Conservation (phyloP, 2,888 invertebrate genomes). For the Pyralis farinalis region DNA sequence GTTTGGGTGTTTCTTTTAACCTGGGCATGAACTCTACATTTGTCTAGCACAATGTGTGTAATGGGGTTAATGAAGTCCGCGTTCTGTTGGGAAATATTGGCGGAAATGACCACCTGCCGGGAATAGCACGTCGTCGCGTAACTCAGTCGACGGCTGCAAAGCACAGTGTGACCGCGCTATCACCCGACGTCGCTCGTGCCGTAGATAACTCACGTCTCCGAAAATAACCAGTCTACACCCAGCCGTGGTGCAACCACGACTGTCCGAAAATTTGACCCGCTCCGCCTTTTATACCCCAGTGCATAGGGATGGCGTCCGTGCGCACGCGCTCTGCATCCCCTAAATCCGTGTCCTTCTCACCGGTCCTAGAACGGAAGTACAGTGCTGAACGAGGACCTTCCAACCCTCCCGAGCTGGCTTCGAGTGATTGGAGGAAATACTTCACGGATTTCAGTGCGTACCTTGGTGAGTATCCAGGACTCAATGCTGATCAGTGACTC, state of each 20-base stretch:
- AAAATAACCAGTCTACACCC: conserved; percentile 73
- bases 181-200: conserved; percentile 66
- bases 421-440: conserved; percentile 71
- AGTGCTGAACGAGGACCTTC: conserved; percentile 62
- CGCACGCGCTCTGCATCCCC: conserved; percentile 84
- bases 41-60: conserved; percentile 17
- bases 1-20: conserved; percentile 1
- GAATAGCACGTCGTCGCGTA: conserved; percentile 75
- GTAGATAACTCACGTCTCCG: conserved; percentile 66
- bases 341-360: conserved; percentile 84
- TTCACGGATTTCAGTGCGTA: conserved; percentile 76
- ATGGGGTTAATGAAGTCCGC: conserved; percentile 68
- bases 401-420: conserved; percentile 54
- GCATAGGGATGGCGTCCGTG: conserved; percentile 79
- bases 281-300: conserved; percentile 62
- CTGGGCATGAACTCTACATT: not conserved
- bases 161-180: conserved; percentile 73
- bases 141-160: conserved; percentile 64
- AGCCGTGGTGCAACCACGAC: conserved; percentile 73
- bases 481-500: conserved; percentile 47
- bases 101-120: conserved; percentile 78
- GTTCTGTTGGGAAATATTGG: conserved; percentile 68
- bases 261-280: conserved; percentile 49
- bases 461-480: conserved; percentile 63
- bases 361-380: conserved; percentile 81